phyloP scores from a whole-genome alignment of 2,888 invertebrate species.

The Eudasyphora cyanicolor region DNA sequence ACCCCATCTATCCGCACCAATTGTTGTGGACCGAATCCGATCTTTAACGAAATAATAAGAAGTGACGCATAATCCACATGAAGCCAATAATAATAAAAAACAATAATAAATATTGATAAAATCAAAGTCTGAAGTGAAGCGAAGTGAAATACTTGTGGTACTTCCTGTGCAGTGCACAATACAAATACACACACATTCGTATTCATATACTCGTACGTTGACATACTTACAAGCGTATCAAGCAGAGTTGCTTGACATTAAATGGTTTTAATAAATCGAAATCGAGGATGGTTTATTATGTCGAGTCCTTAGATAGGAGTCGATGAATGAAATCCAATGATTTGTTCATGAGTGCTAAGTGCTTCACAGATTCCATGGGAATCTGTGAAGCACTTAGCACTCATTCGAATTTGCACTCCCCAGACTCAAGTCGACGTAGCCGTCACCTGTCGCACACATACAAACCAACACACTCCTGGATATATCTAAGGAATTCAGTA shows the following conservation, averaged over 20 bases:
- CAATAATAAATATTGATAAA: conserved; percentile 54
- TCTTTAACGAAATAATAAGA: conserved; percentile 52
- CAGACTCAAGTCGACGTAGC: not conserved
- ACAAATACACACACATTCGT: not conserved
- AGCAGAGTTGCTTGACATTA: not conserved
- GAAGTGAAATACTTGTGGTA: not conserved
- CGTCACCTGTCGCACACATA: not conserved
- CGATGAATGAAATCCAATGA: conserved; percentile 46
- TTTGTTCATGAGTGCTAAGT: not conserved
- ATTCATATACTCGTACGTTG: not conserved
- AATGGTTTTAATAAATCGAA: not conserved
- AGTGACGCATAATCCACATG: conserved; percentile 58
- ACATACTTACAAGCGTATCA: not conserved
- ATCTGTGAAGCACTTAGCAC: not conserved
- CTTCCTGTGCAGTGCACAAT: not conserved
- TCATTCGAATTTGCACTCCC: not conserved
- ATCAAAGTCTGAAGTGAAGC: conserved; percentile 19
- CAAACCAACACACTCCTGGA: not conserved
- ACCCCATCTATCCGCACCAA: not conserved
- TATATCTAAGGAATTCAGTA: not conserved
- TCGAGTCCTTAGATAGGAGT: not conserved
- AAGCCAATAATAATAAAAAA: conserved; percentile 65
- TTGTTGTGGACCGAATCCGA: not conserved
- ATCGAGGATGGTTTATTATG: not conserved
- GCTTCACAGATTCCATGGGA: not conserved